Evolutionary conservation across 2,113 vertebrate species (phyloP).

Genomic region (Pao palembangensis): DNA sequence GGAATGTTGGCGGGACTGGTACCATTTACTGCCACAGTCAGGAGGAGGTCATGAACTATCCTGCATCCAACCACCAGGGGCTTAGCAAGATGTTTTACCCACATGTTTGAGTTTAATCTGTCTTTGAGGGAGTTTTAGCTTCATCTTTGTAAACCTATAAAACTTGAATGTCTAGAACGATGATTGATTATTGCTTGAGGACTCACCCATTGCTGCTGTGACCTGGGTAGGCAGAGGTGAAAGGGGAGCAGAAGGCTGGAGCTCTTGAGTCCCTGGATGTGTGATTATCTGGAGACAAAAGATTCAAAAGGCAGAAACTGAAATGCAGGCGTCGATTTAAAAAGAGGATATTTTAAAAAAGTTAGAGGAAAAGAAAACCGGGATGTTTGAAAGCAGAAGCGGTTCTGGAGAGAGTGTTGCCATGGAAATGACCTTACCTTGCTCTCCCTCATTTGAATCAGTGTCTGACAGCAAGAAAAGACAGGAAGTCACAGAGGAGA

Average conservation of each 20-base stretch:
- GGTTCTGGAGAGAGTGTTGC: background rate
- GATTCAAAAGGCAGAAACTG: constrained; percentile 7
- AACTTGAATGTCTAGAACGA: background rate
- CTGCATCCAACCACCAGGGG: too few relatives aligned
- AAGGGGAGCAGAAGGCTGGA: constrained; percentile 68
- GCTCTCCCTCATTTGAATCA: constrained; percentile 71
- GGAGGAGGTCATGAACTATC: too few relatives aligned
- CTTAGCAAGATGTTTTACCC: too few relatives aligned
- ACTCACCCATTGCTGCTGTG: constrained; percentile 83
- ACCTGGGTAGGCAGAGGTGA: constrained; percentile 83
- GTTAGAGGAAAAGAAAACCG: background rate
- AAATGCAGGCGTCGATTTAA: background rate
- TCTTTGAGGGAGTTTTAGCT: too few relatives aligned
- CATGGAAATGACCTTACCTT: constrained; percentile 76
- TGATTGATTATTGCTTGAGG: too few relatives aligned
- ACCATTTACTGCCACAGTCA: too few relatives aligned
- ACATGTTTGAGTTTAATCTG: too few relatives aligned
- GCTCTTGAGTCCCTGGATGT: constrained; percentile 59
- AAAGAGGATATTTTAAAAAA: background rate
- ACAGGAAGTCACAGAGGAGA: constrained; percentile 1
- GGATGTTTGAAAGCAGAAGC: background rate
- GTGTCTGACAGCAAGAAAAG: constrained; percentile 69
- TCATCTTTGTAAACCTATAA: background rate
- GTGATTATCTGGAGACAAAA: constrained; percentile 38
- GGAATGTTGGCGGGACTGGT: too few relatives aligned